Conservation (phyloP, 2,888 invertebrate genomes). For the Lepidochrysops patricia region DNA sequence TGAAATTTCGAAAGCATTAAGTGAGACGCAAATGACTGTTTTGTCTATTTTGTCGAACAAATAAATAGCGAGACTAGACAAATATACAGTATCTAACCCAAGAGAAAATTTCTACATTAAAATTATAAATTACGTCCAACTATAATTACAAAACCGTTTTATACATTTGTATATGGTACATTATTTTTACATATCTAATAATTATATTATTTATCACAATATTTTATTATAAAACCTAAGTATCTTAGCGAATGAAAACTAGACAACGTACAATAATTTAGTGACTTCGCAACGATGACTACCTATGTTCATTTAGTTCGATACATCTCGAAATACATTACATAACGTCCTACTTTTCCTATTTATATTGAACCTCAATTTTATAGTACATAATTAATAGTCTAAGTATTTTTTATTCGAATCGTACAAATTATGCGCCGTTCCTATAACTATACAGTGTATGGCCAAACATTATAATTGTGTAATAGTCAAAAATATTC, state of each 20-base stretch:
- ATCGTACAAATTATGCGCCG: background rate
- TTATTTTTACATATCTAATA: conserved; percentile 39
- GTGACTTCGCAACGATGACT: conserved; percentile 57
- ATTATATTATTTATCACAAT: conserved; percentile 56
- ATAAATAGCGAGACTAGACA: conserved; percentile 20
- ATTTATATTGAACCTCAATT: background rate
- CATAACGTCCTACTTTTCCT: background rate
- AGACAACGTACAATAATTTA: conserved; percentile 59
- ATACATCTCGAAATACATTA: conserved; percentile 22
- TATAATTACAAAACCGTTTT: conserved; percentile 47
- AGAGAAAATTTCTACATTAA: conserved; percentile 18
- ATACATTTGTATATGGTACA: conserved; percentile 37
- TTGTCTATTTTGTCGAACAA: conserved; percentile 13
- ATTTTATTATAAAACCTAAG: conserved; percentile 46
- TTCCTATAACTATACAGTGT: too few relatives aligned
- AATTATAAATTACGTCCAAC: conserved; percentile 38
- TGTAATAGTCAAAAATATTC: too few relatives aligned
- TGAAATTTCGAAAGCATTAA: background rate
- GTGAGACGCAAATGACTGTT: conserved; percentile 15
- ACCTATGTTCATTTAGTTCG: conserved; percentile 33
- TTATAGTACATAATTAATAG: background rate
- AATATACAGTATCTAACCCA: conserved; percentile 14
- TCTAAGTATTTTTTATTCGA: background rate
- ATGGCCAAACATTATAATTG: too few relatives aligned
- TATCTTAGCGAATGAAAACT: conserved; percentile 43